phyloP scores from a whole-genome alignment of 2,888 invertebrate species.

The Platerodrilus igneus region DNA sequence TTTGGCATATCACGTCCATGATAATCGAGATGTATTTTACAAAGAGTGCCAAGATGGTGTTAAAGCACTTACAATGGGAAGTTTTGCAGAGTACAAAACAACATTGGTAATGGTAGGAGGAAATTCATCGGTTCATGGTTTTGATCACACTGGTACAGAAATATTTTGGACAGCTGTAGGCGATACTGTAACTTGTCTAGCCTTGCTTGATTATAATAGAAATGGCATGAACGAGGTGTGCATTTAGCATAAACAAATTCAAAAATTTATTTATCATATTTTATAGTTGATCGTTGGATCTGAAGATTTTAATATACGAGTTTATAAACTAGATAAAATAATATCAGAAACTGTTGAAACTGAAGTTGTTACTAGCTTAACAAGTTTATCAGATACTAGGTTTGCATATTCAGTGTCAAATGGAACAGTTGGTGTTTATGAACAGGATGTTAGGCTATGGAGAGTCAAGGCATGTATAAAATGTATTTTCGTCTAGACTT shows the following conservation, averaged over 20 bases:
- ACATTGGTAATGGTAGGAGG: slow-evolving; percentile 68
- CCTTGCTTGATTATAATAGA: slow-evolving; percentile 78
- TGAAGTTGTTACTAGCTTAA: slow-evolving; percentile 71
- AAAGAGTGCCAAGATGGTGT: slow-evolving; percentile 87
- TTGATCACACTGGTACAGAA: slow-evolving; percentile 77
- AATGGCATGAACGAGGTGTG: slow-evolving; percentile 83
- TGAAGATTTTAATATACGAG: slow-evolving; percentile 85
- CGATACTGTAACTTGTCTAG: slow-evolving; percentile 78
- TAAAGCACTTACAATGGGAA: slow-evolving; percentile 69
- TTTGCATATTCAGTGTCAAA: slow-evolving; percentile 88
- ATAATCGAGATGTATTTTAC: slow-evolving; percentile 87
- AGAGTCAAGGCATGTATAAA: slow-evolving; percentile 86
- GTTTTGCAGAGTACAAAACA: slow-evolving; percentile 51
- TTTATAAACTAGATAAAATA: slow-evolving; percentile 79
- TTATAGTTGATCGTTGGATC: slow-evolving; percentile 80
- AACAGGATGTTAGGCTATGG: slow-evolving; percentile 77
- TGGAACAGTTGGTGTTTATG: slow-evolving; percentile 93
- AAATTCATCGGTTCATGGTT: slow-evolving; percentile 81
- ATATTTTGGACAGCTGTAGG: slow-evolving; percentile 90
- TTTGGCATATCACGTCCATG: slow-evolving; percentile 84
- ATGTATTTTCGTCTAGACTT: too few species aligned
- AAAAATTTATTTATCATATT: background rate
- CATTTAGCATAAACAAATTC: slow-evolving; percentile 3
- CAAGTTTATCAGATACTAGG: slow-evolving; percentile 52
- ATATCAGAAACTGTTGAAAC: slow-evolving; percentile 84